phyloP scores from a whole-genome alignment of 1,140 invertebrate genomes.

The Zaprionus lachaisei region DNA sequence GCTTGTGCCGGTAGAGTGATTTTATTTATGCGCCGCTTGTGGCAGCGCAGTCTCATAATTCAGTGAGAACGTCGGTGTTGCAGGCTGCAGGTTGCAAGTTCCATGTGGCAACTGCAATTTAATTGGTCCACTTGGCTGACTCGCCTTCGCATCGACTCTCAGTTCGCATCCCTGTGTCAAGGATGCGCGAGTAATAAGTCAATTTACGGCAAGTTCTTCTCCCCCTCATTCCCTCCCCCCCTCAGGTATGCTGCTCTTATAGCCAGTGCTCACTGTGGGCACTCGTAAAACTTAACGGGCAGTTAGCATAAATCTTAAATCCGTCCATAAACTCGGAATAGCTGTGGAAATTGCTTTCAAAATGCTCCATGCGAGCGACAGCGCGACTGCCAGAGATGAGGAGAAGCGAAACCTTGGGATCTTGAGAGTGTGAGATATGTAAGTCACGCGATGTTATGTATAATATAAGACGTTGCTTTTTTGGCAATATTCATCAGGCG shows the following conservation, averaged over 20 bases:
- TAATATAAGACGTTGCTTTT: not conserved
- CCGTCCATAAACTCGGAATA: slow-evolving; percentile 40
- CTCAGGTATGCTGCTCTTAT: not conserved
- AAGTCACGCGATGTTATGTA: slow-evolving; percentile 39
- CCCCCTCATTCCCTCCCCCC: too few relatives aligned
- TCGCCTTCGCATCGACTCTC: not conserved
- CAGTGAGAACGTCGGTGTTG: slow-evolving; percentile 51
- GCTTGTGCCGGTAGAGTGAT: slow-evolving; percentile 53
- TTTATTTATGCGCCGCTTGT: slow-evolving; percentile 81
- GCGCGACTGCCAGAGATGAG: not conserved
- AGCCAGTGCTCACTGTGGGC: not conserved
- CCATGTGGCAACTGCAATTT: slow-evolving; percentile 60
- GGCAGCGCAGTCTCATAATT: slow-evolving; percentile 73
- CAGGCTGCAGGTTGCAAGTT: slow-evolving; percentile 59
- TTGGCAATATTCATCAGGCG: not conserved
- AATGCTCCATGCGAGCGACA: slow-evolving; percentile 35
- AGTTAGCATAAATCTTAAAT: slow-evolving; percentile 48
- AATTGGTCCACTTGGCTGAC: slow-evolving; percentile 64
- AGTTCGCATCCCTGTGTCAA: not conserved
- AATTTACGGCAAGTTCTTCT: not conserved
- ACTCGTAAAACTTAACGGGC: slow-evolving; percentile 36
- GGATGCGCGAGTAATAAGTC: not conserved
- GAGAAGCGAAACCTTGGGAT: slow-evolving; percentile 1
- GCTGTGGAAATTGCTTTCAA: slow-evolving; percentile 50
- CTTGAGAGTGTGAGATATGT: slow-evolving; percentile 23